Conservation (phyloP, 2,888 invertebrate species). For the Scelioninae gen. 1 region DNA sequence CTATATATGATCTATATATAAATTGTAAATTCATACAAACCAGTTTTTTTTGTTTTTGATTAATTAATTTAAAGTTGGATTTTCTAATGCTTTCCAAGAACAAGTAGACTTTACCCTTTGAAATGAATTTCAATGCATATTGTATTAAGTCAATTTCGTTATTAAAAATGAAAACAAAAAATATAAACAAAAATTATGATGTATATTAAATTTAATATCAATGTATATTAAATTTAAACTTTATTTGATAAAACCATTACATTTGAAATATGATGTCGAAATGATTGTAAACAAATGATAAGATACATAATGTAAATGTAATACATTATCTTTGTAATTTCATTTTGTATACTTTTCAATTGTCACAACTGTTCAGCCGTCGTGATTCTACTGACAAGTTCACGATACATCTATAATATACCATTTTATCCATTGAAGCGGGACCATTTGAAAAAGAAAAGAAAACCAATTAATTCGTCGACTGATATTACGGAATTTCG, state of each 20-base stretch:
- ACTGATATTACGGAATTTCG: constrained; percentile 19
- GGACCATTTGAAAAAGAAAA: constrained; percentile 27
- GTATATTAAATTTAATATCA: too few relatives aligned
- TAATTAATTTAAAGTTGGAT: too few relatives aligned
- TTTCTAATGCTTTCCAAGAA: too few relatives aligned
- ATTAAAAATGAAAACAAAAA: too few relatives aligned
- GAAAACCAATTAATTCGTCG: constrained; percentile 42
- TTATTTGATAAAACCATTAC: background rate
- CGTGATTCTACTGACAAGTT: constrained; percentile 40
- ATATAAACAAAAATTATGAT: too few relatives aligned
- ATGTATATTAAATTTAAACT: background rate
- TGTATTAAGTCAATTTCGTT: too few relatives aligned
- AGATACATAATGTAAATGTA: constrained; percentile 20
- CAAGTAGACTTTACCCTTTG: too few relatives aligned
- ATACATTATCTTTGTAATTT: constrained; percentile 32
- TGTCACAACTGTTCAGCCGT: constrained; percentile 36
- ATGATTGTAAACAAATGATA: constrained; percentile 19
- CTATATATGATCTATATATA: too few relatives aligned
- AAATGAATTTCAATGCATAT: too few relatives aligned
- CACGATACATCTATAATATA: constrained; percentile 19
- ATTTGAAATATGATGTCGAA: background rate
- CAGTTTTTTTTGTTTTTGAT: too few relatives aligned
- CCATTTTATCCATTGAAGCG: constrained; percentile 41
- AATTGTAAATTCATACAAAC: too few relatives aligned
- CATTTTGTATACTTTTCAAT: constrained; percentile 49